Percentiles rank a stretch among this genome's conserved stretches.
These are phyloP conservation scores for Drosophila ironensis DNA, from an alignment of 1,140 invertebrate species.

Conservation along the genomic window DNA sequence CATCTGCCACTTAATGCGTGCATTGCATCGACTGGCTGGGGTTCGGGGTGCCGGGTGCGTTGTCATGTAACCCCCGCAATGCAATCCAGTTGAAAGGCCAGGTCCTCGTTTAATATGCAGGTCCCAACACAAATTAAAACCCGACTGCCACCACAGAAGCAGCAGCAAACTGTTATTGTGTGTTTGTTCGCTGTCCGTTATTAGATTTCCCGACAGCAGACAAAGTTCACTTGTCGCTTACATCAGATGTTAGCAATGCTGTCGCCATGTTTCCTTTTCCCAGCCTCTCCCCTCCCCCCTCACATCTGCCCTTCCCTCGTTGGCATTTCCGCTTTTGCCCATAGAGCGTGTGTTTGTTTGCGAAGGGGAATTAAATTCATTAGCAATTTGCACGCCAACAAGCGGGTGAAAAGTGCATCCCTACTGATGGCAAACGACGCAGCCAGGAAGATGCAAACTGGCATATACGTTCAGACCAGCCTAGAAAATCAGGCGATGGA, in stretches of 20 bases:
- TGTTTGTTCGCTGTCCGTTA: slow-evolving; percentile 56
- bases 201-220: slow-evolving; percentile 64
- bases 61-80: slow-evolving; percentile 42
- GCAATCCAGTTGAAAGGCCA: slow-evolving; percentile 39
- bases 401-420: slow-evolving; percentile 19
- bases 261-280: slow-evolving; percentile 17
- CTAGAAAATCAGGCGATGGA: background rate
- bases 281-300: background rate
- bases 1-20: slow-evolving; percentile 4
- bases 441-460: background rate
- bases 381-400: slow-evolving; percentile 33
- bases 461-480: background rate
- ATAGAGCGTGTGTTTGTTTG: background rate
- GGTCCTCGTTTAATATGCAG: slow-evolving; percentile 62
- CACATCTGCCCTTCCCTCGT: background rate
- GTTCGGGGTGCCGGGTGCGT: slow-evolving; percentile 8
- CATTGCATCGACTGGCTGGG: slow-evolving; percentile 30
- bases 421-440: slow-evolving; percentile 6
- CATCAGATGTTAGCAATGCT: slow-evolving; percentile 33
- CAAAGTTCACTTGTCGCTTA: slow-evolving; percentile 60
- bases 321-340: background rate
- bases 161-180: slow-evolving; percentile 51
- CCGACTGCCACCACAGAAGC: slow-evolving; percentile 26
- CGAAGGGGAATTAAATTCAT: slow-evolving; percentile 38
- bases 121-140: slow-evolving; percentile 66